phyloP scores from a whole-genome alignment of 2,888 invertebrate genomes.

The Papilio elwesi region DNA sequence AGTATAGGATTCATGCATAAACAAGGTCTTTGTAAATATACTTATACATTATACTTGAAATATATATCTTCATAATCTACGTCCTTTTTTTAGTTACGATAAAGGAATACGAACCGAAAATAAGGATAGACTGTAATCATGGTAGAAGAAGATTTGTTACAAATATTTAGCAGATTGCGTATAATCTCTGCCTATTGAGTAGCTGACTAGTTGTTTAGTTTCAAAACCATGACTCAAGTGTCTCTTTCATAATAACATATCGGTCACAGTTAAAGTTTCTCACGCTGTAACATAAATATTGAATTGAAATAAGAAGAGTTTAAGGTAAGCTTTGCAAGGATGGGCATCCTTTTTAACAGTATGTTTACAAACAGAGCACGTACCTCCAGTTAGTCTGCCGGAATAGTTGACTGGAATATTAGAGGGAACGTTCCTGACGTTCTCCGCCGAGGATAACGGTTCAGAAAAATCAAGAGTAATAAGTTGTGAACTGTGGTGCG shows the following conservation, averaged over 20 bases:
- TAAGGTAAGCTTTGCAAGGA: conserved; percentile 50
- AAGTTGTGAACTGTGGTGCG: neutral
- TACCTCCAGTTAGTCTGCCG: conserved; percentile 56
- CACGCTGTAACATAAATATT: conserved; percentile 28
- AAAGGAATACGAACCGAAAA: no score
- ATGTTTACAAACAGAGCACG: conserved; percentile 66
- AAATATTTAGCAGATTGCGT: neutral
- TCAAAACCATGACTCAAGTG: neutral
- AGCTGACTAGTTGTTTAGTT: neutral
- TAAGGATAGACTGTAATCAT: no score
- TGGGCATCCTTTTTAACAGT: conserved; percentile 48
- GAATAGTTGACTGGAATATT: conserved; percentile 56
- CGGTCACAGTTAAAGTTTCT: conserved; percentile 6
- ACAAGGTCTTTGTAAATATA: no score
- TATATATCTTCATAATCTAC: no score
- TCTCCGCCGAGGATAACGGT: conserved; percentile 62
- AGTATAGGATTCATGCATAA: no score
- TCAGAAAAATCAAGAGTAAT: conserved; percentile 60
- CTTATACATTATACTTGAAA: no score
- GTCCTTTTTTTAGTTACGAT: no score
- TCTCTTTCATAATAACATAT: neutral
- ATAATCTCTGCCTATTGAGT: no score
- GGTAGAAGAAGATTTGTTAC: no score
- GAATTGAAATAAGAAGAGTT: conserved; percentile 47
- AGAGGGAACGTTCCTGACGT: conserved; percentile 54